These are phyloP conservation scores for Micromussa lordhowensis DNA, from an alignment of 92 coral and sea anemone species.

Conservation along the genomic window DNA sequence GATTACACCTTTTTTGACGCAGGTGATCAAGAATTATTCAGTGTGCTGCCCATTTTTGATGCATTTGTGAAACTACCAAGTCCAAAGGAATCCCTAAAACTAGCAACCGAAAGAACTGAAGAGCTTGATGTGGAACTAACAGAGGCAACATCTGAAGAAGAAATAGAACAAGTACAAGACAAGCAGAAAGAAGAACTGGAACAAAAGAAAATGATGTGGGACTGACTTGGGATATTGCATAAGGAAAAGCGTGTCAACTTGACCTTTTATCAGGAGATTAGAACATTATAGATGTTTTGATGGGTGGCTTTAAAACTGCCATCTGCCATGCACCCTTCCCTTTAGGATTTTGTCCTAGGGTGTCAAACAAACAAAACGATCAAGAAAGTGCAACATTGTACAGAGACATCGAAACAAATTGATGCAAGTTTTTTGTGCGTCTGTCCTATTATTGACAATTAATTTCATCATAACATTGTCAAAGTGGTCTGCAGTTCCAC, in stretches of 20 bases:
- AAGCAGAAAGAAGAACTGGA: conserved; percentile 67
- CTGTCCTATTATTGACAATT: no score
- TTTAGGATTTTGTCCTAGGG: background rate
- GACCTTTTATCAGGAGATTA: background rate
- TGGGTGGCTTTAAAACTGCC: no score
- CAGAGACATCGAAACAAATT: background rate
- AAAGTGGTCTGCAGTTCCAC: no score
- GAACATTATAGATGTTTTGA: background rate
- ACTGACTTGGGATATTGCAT: conserved; percentile 1
- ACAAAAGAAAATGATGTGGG: conserved; percentile 77
- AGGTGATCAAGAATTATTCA: conserved; percentile 68
- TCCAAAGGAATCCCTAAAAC: conserved; percentile 25
- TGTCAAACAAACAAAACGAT: background rate
- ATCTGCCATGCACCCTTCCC: background rate
- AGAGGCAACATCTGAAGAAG: conserved; percentile 54
- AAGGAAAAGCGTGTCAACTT: background rate
- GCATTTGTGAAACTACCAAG: conserved; percentile 72
- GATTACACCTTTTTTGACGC: background rate
- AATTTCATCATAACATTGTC: no score
- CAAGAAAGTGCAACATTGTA: background rate
- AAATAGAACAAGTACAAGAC: conserved; percentile 61
- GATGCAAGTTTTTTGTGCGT: no score
- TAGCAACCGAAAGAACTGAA: conserved; percentile 62
- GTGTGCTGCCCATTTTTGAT: conserved; percentile 65
- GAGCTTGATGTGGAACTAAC: conserved; percentile 71